These are phyloP conservation scores for Stigmatopora nigra DNA, from an alignment of 2,113 vertebrate species.

Conservation along the genomic window DNA sequence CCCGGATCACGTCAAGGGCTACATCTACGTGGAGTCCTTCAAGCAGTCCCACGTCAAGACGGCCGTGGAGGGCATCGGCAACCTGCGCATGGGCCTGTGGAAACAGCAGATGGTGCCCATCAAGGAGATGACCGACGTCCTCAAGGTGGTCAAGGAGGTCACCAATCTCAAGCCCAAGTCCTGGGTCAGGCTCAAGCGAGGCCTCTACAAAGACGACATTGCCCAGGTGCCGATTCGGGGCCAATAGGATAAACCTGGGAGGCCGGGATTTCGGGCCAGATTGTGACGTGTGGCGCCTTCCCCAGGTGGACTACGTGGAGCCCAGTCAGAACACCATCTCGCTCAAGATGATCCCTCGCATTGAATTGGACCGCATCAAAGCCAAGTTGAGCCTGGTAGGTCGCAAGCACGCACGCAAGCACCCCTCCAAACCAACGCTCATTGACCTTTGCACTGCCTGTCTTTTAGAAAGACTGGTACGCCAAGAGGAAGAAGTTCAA, in stretches of 20 bases:
- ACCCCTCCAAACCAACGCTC: background rate
- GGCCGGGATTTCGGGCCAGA: too few species aligned
- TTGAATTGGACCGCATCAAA: slow-evolving; percentile 92
- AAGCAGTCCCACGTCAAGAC: slow-evolving; percentile 96
- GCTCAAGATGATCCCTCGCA: slow-evolving; percentile 92
- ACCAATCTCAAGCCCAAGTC: slow-evolving; percentile 95
- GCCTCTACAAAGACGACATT: slow-evolving; percentile 93
- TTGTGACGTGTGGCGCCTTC: too few species aligned
- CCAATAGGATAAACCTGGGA: too few species aligned
- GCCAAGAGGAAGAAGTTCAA: slow-evolving; percentile 93
- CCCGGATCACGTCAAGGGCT: slow-evolving; percentile 89
- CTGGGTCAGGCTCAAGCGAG: slow-evolving; percentile 92
- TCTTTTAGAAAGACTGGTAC: slow-evolving; percentile 88
- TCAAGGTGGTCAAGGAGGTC: slow-evolving; percentile 95
- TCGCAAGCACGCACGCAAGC: background rate
- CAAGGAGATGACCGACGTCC: slow-evolving; percentile 95
- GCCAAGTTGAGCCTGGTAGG: slow-evolving; percentile 89
- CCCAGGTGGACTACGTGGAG: slow-evolving; percentile 89
- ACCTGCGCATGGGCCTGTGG: slow-evolving; percentile 92
- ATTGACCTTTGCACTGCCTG: background rate
- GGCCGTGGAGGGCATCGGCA: slow-evolving; percentile 91
- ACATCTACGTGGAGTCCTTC: slow-evolving; percentile 94
- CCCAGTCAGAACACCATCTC: slow-evolving; percentile 96
- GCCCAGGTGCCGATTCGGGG: slow-evolving; percentile 93
- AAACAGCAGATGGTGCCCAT: slow-evolving; percentile 99